Evolutionary conservation across 2,113 vertebrate genomes (phyloP), one percentile per base, ranked within the genome.

Genomic region (Polypterus senegalus): DNA sequence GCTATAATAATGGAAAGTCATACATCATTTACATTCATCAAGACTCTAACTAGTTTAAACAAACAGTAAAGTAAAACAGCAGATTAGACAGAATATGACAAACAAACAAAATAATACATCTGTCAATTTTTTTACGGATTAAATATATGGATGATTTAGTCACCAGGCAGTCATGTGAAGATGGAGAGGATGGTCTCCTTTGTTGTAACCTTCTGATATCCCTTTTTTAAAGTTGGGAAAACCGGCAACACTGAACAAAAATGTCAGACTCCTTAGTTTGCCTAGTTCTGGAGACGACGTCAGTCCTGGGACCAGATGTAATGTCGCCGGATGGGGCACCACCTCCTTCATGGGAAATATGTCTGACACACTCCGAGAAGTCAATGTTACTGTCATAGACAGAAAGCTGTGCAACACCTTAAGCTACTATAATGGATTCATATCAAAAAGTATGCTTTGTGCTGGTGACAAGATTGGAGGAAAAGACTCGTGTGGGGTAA

Each of bases 311-410:
- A 83, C 75, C 10, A 0, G 0, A 2, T 87, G 86, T 11, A 47
- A 3, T 0, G 76, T 83, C 57, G 77, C 82, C 60, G 85, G 87
- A 9, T 87, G 85, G 86, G 83, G 83, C 4, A 0, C 0, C 9
- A 61, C 2, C 59, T 0, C 0, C 0, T 73, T 10, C 4, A 0
- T 0, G 0, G 0, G 0, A 8, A 0, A 0, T 0, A 0, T 0
- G 0, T 62, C 77, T 44, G 3, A 68, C 5, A 63, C 4, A 27
- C 73, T 89, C 43, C 77, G 54, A 63, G 83, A 84, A 69, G 85
- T 84, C 62, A 81, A 75, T 1, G 0, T 88, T 66, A 79, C 82
- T 2, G 27, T 52, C 10, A 3, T 52, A 7, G 51, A 4, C 51
- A 52, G 51, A 52, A 52, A 10, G 10, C 7, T 10, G 7, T 52